A percentile compares a stretch with the other conserved stretches of the same genome.
phyloP scores from a whole-genome alignment of 2,888 invertebrate species.

The Cryptophagus acutangulus region DNA sequence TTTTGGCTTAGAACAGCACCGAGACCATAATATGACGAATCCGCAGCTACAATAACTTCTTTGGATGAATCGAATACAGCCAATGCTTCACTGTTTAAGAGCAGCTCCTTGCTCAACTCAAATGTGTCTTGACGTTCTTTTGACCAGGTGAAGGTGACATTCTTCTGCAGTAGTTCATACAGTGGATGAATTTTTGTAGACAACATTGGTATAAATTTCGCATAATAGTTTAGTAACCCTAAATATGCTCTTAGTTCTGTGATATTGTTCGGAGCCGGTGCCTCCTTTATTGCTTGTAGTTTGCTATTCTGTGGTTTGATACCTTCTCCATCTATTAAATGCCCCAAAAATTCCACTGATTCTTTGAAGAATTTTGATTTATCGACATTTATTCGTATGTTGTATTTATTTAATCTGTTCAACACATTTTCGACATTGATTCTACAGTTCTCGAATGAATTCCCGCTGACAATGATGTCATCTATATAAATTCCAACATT shows the following conservation, averaged over 20 bases:
- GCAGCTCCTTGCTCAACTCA: too few relatives aligned
- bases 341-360: constrained; percentile 5
- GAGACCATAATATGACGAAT: too few relatives aligned
- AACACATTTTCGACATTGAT: neutral
- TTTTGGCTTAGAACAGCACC: too few relatives aligned
- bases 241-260: neutral
- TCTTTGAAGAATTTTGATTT: constrained; percentile 8
- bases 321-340: constrained; percentile 3
- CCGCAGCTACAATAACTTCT: too few relatives aligned
- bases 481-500: constrained; percentile 8
- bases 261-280: neutral
- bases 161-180: too few relatives aligned
- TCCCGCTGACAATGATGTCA: constrained; percentile 1
- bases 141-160: too few relatives aligned
- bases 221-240: constrained; percentile 1
- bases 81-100: too few relatives aligned
- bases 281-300: constrained; percentile 3
- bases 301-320: constrained; percentile 4
- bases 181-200: neutral
- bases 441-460: neutral
- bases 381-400: constrained; percentile 6
- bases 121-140: too few relatives aligned
- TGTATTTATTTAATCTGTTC: neutral
- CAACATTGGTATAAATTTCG: constrained; percentile 1
- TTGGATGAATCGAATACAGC: too few relatives aligned